A percentile compares a stretch with the other conserved stretches of the same genome.
Conservation (phyloP, 1,140 invertebrate species). For the Atta texana region DNA sequence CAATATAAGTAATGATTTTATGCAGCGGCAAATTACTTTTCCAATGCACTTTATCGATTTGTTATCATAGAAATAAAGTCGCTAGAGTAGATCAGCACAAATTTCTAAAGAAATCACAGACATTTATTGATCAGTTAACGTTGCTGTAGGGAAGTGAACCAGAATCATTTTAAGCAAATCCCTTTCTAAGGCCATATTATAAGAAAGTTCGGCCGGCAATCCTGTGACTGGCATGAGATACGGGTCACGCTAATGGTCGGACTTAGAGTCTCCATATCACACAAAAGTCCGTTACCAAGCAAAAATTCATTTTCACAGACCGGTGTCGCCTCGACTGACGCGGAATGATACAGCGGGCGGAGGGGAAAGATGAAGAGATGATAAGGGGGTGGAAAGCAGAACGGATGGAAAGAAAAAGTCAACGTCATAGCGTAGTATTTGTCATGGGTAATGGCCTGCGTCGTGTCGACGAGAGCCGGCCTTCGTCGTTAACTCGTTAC, state of each 20-base stretch:
- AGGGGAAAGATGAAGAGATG: not conserved
- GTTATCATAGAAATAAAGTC: not conserved
- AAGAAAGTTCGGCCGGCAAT: conserved; percentile 35
- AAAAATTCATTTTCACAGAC: conserved; percentile 57
- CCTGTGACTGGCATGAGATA: conserved; percentile 39
- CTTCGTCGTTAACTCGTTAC: conserved; percentile 76
- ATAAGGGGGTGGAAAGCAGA: not conserved
- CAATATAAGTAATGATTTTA: not conserved
- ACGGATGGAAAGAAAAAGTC: conserved; percentile 54
- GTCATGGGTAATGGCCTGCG: conserved; percentile 72
- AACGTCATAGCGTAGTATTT: conserved; percentile 67
- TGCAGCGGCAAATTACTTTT: not conserved
- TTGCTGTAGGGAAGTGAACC: not conserved
- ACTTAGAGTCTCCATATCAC: conserved; percentile 25
- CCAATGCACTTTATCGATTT: not conserved
- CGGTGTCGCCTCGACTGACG: conserved; percentile 23
- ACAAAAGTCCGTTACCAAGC: conserved; percentile 47
- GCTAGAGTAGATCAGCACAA: not conserved
- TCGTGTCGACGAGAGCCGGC: conserved; percentile 68
- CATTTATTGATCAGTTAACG: not conserved
- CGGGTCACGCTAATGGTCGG: conserved; percentile 48
- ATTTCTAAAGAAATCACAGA: conserved; percentile 5
- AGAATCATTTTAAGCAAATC: conserved; percentile 30
- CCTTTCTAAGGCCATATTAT: conserved; percentile 7
- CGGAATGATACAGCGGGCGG: conserved; percentile 40